Evolutionary conservation across 2,113 vertebrate genomes (phyloP).

Genomic region (Myotis lucifugus): DNA sequence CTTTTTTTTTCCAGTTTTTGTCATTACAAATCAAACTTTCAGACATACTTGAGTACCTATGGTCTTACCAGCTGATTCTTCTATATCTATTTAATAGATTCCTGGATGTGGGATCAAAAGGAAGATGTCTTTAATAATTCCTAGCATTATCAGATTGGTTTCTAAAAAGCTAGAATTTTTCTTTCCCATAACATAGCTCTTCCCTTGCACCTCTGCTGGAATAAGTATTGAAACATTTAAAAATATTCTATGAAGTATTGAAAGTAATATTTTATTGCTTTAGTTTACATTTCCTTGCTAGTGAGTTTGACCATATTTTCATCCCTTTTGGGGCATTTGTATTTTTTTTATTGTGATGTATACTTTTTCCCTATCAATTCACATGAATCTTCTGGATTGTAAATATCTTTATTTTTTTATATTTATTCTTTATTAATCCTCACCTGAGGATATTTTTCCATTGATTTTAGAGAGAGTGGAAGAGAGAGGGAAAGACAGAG

Average conservation of each 20-base stretch:
- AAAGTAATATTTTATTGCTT: not conserved
- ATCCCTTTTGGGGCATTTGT: not conserved
- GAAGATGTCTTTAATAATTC: not conserved
- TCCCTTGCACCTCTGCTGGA: not conserved
- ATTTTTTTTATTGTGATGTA: not conserved
- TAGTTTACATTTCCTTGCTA: not conserved
- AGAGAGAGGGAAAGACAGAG: too few species aligned
- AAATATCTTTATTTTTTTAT: too few species aligned
- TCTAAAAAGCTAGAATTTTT: too few species aligned
- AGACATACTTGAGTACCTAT: not conserved
- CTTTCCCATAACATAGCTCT: not conserved
- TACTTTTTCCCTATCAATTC: not conserved
- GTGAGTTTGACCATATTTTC: not conserved
- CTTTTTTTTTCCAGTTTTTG: not conserved
- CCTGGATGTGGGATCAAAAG: not conserved
- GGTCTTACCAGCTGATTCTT: not conserved
- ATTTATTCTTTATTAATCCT: too few species aligned
- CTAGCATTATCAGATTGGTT: not conserved
- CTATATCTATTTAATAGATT: not conserved
- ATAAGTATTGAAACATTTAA: not conserved
- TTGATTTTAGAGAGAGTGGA: too few species aligned
- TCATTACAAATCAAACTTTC: not conserved
- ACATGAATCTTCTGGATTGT: not conserved
- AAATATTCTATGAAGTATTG: not conserved
- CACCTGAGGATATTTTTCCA: too few species aligned